Evolutionary conservation across 2,797 vertebrate genomes (phyloP), one percentile per base, ranked within the genome.

Genomic region (Enteromius viviparus): DNA sequence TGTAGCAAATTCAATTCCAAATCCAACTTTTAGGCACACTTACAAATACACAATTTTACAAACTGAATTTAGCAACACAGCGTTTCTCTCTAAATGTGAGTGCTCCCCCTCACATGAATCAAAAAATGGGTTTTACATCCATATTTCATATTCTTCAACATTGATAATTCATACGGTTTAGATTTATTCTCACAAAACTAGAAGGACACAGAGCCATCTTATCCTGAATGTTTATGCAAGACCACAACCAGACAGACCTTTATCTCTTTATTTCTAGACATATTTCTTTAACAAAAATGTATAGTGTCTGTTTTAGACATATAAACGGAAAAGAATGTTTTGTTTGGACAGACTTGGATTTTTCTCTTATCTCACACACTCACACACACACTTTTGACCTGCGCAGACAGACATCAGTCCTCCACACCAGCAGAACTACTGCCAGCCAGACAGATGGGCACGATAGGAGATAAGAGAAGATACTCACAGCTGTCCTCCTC

Each of bases 401-500:
- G 64, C 40, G 12, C 29, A 66, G 76, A 66, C 19, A 47, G 21
- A 34, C 7, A 32, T 78, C 45, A 34, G 19, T 19, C 58, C 12
- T 62, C 23, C 62, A 68, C 45, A 29, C 29, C 62, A 37, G 37
- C 62, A 76, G 45, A 68, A 49, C 23, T 23, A 64, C 76, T 29
- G 45, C 66, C 45, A 68, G 42, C 29, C 32, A 76, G 29, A 76
- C 60, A 62, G 62, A 84, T 14, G 6, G 32, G 45, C 34, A 58
- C 9, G 74, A 78, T 19, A 45, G 12, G 49, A 80, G 62, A 37
- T 17, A 37, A 34, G 32, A 34, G 66, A 37, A 51, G 55, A 32
- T 90, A 97, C 96, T 97, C 92, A 97, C 96, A 98, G 92, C 96
- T 97, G 94, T 97, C 97, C 88, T 98, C 97, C 91, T 98, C 96